Conservation (phyloP, 2,113 vertebrate genomes). For the Hippopotamus amphibius region DNA sequence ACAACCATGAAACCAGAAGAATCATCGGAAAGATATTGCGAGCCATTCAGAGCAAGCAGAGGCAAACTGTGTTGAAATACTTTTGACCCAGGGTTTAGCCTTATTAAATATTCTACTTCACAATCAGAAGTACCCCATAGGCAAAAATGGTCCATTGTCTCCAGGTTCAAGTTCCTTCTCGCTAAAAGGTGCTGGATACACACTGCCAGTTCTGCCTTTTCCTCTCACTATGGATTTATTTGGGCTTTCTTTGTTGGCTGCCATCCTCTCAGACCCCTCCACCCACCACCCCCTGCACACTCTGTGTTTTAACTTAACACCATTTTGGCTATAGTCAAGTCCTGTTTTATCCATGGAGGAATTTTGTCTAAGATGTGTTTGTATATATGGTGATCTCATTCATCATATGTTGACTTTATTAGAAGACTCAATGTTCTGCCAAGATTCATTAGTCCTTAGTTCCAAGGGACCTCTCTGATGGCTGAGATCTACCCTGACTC, state of each 20-base stretch:
- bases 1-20: not conserved
- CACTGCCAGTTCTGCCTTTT: not conserved
- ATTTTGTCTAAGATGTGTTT: not conserved
- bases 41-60: not conserved
- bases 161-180: not conserved
- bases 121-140: not conserved
- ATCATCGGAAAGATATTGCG: not conserved
- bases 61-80: not conserved
- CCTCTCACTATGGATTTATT: not conserved
- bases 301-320: not conserved
- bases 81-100: conserved; percentile 28
- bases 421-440: conserved; percentile 51
- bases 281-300: not conserved
- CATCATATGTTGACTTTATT: not conserved
- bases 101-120: not conserved
- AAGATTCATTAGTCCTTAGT: not conserved
- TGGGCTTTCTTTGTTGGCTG: not conserved
- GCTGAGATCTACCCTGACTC: not conserved
- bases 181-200: not conserved
- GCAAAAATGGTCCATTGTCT: not conserved
- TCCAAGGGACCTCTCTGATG: not conserved
- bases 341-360: not conserved
- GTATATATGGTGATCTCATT: not conserved
- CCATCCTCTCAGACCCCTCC: not conserved
- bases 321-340: not conserved